Evolutionary conservation across 2,797 vertebrate species (phyloP), one percentile per base, ranked within the genome.

Genomic region (Liparis tanakae): DNA sequence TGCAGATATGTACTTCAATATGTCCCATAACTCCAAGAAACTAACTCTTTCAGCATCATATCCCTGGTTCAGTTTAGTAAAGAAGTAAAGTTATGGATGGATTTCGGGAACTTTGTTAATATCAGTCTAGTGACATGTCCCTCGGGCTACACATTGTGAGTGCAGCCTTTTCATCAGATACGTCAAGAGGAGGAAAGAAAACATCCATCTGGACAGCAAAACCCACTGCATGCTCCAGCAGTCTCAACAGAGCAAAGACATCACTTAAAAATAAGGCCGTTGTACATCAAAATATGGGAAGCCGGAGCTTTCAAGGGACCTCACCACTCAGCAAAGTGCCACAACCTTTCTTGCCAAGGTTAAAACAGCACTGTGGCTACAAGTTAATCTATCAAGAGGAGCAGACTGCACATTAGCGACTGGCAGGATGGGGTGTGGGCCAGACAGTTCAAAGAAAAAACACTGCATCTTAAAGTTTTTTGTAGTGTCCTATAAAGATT

Each of bases 261-360:
- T 93, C 86, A 88, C 88, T 88, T 91, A 85, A 89, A 91, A 87
- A 85, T 80, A 84, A 87, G 66, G 79, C 80, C 80, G 84, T 79
- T 74, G 30, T 88, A 84, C 69, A 89, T 91, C 87, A 89, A 88
- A 81, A 87, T 86, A 85, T 80, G 79, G 71, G 84, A 79, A 44
- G 39, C 59, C 8, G 74, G 48, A 44, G 87, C 88, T 86, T 93
- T 85, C 83, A 84, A 54, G 84, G 87, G 84, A 92, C 87, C 78
- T 77, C 59, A 44, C 58, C 84, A 82, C 79, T 85, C 85, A 80
- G 82, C 72, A 83, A 80, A 88, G 90, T 84, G 83, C 82, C 56
- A 34, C 57, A 81, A 88, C 88, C 87, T 89, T 81, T 73, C 46
- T 10, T 53, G 72, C 71, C 88, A 90, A 92, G 88, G 93, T 91